Conservation (phyloP, 1,140 invertebrate species). For the Acromyrmex charruanus region DNA sequence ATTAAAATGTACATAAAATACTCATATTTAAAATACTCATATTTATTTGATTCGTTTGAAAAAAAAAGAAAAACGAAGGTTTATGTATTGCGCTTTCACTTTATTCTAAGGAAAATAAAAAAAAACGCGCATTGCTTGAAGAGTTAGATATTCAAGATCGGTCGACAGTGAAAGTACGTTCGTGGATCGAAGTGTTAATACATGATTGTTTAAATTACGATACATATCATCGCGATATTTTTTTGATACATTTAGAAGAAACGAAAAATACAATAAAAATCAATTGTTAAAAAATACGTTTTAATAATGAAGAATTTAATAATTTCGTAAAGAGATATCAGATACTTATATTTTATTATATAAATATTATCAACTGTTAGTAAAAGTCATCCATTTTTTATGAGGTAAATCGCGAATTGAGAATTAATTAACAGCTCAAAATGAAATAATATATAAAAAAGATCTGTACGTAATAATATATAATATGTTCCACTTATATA, state of each 20-base stretch:
- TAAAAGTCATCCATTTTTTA: not conserved
- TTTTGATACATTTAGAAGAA: not conserved
- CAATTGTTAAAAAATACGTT: not conserved
- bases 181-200: conserved; percentile 2
- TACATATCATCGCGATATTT: not conserved
- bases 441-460: not conserved
- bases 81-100: conserved; percentile 27
- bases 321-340: not conserved
- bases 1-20: not conserved
- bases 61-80: not conserved
- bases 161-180: conserved; percentile 32
- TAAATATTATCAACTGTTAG: not conserved
- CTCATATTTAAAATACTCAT: not conserved
- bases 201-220: not conserved
- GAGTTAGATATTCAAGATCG: conserved; percentile 44
- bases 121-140: not conserved
- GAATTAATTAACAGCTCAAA: not conserved
- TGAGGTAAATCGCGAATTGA: not conserved
- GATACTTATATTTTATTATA: not conserved
- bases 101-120: conserved; percentile 13
- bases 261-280: not conserved
- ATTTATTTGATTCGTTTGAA: not conserved
- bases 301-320: not conserved
- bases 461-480: too few species aligned
- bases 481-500: not conserved